Evolutionary conservation across 2,888 invertebrate species (phyloP), one percentile per base, ranked within the genome.

Genomic region (Malthinus seriepunctatus): DNA sequence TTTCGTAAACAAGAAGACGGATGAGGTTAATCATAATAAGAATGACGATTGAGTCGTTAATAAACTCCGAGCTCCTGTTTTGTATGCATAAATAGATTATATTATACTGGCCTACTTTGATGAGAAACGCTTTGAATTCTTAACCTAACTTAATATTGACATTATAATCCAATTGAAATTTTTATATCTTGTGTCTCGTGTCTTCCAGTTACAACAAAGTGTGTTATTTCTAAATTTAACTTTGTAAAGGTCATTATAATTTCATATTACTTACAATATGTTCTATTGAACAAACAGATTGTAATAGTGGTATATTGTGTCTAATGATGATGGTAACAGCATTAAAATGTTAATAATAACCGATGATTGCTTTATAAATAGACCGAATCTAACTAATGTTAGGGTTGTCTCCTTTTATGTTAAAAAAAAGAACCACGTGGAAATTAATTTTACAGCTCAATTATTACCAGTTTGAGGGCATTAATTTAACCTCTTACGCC

Each of bases 161-260:
- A 39, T 10, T 39, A 11, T 23, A 23, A 23, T 23, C 23, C 23
- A 23, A 23, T 23, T 23, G 23, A 5, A 23, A 23, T 3, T 23
- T 23, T 23, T 23, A 5, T 11, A 10, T 10, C 12, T 37, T 2
- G 37, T 37, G n/a, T 11, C 23, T 14, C 23, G 39, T n/a, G 39
- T 14, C 23, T 15, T 42, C 15, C 39, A 42, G n/a, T 23, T 42
- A 42, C 39, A 6, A 12, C 39, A 15, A 42, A 15, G 39, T 42
- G 39, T 50, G 45, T 32, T 49, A 42, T 42, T 23, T 49, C 55
- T 56, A 56, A 51, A 56, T 51, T 51, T 56, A 56, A 51, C 51
- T 56, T 51, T 50, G 46, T 46, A 56, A 56, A 56, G 56, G 56
- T 51, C 56, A 56, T 38, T 56, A 56, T 56, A 56, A 56, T 56